Evolutionary conservation across 2,888 invertebrate genomes (phyloP), one percentile per base, ranked within the genome.

Genomic region (Heliconius charithonia): DNA sequence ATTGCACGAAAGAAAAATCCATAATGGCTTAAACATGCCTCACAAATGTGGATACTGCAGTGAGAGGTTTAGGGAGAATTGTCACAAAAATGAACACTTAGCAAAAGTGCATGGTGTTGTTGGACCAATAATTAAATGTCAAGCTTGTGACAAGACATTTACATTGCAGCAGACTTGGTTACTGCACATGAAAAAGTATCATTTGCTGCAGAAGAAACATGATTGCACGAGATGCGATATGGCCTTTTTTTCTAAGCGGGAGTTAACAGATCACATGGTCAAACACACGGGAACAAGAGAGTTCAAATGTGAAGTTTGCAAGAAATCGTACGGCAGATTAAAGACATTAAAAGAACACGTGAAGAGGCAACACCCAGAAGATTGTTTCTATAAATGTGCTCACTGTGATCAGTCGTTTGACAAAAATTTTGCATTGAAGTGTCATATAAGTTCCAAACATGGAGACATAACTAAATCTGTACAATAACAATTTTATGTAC

Each of bases 221-320:
- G 86, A 87, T 6, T 95, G 95, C 70, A 83, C 87, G 0, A 82
- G 88, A 4, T 95, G 95, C 63, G 92, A 91, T 2, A 93, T 89
- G 83, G 84, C 85, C 0, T 92, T 91, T 80, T 89, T 85, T 69
- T 83, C 81, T 0, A 81, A 82, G 63, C 71, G 79, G 6, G 85
- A 84, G 32, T 74, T 89, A 25, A 85, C 84, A 1, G 84, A 83
- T 9, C 91, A 91, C 66, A 85, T 86, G 85, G 83, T 92, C 16
- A 91, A 88, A 25, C 95, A 95, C 82, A 90, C 92, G 0, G 91
- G 89, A 0, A 86, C 86, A 1, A 93, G 91, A 81, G 90, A 92
- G 10, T 94, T 89, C 63, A 86, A 91, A 32, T 93, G 93, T 76
- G 86, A 88, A 29, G 78, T 90, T 2, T 93, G 93, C 69, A 83